Percentiles rank a stretch among this genome's conserved stretches.
Evolutionary conservation across 30 jellyfish, hydroid and myxozoan genomes (phyloP).

Genomic region (Calvadosia cruxmelitensis): DNA sequence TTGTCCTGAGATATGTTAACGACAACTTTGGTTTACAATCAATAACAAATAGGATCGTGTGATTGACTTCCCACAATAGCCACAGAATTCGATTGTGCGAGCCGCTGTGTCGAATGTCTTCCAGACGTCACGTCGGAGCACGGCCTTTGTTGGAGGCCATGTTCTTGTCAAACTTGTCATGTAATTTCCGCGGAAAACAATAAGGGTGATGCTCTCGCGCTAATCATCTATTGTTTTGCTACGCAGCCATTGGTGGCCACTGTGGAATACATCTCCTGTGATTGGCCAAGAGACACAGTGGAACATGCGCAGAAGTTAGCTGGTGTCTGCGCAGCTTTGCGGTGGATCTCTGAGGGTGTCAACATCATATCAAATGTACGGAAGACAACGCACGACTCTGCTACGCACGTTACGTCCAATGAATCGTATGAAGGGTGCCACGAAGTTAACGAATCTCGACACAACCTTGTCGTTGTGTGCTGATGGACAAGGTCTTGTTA

Average conservation of each 20-base stretch:
- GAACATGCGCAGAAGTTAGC: conserved; percentile 99
- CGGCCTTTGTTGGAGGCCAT: neutral
- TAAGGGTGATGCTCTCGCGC: neutral
- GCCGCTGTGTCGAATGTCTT: neutral
- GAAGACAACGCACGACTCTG: neutral
- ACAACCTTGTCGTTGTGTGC: neutral
- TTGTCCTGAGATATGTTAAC: neutral
- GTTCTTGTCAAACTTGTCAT: conserved; percentile 2
- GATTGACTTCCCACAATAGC: neutral
- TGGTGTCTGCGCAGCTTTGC: conserved; percentile 93
- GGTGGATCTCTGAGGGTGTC: conserved; percentile 82
- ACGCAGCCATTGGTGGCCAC: neutral
- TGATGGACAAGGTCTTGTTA: conserved; percentile 43
- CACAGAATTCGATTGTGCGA: neutral
- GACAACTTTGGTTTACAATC: neutral
- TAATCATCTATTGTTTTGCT: neutral
- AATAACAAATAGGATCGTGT: neutral
- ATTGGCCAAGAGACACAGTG: conserved; percentile 61
- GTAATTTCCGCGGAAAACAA: neutral
- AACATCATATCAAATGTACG: conserved; percentile 20
- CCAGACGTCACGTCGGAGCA: conserved; percentile 4
- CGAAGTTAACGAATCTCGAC: neutral
- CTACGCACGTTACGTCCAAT: neutral
- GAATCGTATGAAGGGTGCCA: neutral
- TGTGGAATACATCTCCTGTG: conserved; percentile 7